Evolutionary conservation across 2,113 vertebrate genomes (phyloP).

Genomic region (Eulemur macaco): DNA sequence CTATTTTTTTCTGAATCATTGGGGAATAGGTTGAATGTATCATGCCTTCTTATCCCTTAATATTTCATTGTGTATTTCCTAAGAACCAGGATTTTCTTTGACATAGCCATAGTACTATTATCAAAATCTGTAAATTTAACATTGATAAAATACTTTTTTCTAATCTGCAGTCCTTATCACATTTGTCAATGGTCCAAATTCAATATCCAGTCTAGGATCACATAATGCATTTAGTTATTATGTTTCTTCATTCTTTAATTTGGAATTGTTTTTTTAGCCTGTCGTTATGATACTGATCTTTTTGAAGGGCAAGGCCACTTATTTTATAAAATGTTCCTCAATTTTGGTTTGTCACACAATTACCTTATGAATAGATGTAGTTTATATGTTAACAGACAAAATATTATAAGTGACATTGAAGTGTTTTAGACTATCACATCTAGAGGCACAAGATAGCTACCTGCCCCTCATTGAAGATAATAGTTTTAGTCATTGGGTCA

Average conservation of each 20-base stretch:
- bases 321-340: background rate
- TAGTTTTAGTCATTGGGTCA: background rate
- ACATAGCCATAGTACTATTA: background rate
- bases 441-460: background rate
- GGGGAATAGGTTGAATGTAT: background rate
- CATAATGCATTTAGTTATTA: background rate
- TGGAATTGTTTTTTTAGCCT: background rate
- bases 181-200: background rate
- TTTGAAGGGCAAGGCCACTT: background rate
- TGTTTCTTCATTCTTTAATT: background rate
- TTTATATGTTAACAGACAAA: background rate
- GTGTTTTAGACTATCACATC: background rate
- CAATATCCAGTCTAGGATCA: background rate
- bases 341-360: background rate
- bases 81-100: slow-evolving; percentile 5
- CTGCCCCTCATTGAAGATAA: background rate
- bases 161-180: background rate
- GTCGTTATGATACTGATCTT: background rate
- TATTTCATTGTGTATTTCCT: background rate
- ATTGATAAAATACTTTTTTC: background rate
- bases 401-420: background rate
- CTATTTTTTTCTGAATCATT: background rate
- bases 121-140: slow-evolving; percentile 23
- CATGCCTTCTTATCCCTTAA: background rate
- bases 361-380: background rate